Conservation (phyloP, 2,113 vertebrate genomes). For the Albula glossodonta region DNA sequence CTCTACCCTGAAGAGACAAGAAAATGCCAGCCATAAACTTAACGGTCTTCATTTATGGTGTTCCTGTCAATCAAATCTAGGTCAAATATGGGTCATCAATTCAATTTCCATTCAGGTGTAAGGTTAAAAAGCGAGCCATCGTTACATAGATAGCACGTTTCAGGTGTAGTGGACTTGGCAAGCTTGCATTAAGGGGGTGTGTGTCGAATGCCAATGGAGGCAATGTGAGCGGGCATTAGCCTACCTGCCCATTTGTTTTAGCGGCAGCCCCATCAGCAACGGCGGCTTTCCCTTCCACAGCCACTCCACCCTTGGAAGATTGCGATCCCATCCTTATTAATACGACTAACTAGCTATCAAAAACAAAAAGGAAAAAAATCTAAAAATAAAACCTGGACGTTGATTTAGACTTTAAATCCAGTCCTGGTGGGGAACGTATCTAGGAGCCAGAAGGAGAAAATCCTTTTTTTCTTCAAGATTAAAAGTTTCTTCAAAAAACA, state of each 20-base stretch:
- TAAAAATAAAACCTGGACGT: constrained; percentile 53
- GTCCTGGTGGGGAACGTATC: constrained; percentile 31
- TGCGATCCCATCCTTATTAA: constrained; percentile 78
- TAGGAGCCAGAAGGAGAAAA: constrained; percentile 43
- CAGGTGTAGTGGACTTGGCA: background rate
- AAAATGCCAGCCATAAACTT: background rate
- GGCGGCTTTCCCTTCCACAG: constrained; percentile 68
- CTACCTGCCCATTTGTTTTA: constrained; percentile 88
- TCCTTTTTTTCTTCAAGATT: constrained; percentile 28
- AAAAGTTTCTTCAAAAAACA: constrained; percentile 2
- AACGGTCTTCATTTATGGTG: background rate
- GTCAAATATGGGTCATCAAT: constrained; percentile 1
- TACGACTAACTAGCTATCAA: constrained; percentile 21
- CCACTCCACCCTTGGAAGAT: constrained; percentile 83
- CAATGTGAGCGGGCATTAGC: constrained; percentile 38
- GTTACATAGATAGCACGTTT: background rate
- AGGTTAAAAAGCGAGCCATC: background rate
- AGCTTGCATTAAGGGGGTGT: constrained; percentile 37
- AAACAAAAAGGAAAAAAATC: constrained; percentile 45
- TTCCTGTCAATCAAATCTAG: background rate
- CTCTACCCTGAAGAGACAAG: background rate
- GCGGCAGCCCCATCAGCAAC: constrained; percentile 66
- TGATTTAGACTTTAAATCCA: constrained; percentile 59
- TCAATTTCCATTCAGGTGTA: constrained; percentile 5
- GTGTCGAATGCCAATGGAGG: constrained; percentile 60